Conservation (phyloP, 2,113 vertebrate species). For the Psittacula cyanocephala region DNA sequence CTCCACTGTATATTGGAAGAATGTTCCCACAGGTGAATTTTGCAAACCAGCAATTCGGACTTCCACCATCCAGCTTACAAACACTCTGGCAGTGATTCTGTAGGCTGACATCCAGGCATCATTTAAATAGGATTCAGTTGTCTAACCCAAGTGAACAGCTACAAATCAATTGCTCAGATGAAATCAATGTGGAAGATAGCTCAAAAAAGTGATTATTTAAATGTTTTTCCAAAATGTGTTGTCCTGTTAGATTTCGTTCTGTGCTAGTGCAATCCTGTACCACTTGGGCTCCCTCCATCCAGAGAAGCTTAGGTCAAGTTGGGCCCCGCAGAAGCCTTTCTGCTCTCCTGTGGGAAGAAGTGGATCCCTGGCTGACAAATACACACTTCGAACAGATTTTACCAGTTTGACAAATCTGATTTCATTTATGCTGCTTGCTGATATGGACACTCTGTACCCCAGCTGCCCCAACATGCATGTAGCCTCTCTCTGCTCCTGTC, state of each 20-base stretch:
- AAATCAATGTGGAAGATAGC: background rate
- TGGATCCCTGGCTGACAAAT: background rate
- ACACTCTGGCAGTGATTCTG: background rate
- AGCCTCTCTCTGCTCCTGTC: background rate
- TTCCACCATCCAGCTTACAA: background rate
- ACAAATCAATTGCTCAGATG: background rate
- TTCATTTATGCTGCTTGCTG: background rate
- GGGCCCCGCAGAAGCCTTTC: background rate
- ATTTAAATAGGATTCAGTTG: background rate
- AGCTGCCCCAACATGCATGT: background rate
- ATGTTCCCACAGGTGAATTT: background rate
- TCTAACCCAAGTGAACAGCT: background rate
- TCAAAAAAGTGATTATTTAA: background rate
- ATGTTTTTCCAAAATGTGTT: background rate
- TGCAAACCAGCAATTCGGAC: background rate
- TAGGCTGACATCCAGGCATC: background rate
- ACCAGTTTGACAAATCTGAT: background rate
- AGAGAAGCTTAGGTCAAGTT: background rate
- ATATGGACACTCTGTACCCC: background rate
- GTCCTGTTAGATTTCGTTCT: background rate
- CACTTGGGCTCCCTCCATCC: background rate
- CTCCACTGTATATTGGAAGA: background rate
- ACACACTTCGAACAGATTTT: background rate
- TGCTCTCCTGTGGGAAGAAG: background rate
- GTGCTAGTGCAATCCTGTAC: background rate